Evolutionary conservation across 2,113 vertebrate species (phyloP).

Genomic region (Mastomys coucha): DNA sequence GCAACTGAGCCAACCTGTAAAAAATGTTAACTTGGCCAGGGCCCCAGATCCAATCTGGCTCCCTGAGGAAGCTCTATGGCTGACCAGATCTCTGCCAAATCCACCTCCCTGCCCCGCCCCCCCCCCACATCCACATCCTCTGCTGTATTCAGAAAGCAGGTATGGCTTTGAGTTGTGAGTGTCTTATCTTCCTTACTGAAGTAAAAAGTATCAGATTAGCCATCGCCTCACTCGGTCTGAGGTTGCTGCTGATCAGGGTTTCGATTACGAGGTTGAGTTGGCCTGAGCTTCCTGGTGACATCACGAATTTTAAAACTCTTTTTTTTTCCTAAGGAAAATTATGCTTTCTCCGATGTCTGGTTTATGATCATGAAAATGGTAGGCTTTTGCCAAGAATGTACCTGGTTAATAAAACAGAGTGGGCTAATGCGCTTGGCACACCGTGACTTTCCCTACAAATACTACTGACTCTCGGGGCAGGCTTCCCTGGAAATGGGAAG

Average conservation of each 20-base stretch:
- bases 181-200: conserved; percentile 70
- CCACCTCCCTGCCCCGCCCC: background rate
- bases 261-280: conserved; percentile 72
- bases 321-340: conserved; percentile 54
- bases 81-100: conserved; percentile 65
- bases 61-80: conserved; percentile 76
- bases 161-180: conserved; percentile 51
- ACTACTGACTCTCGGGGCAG: background rate
- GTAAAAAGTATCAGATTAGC: conserved; percentile 69
- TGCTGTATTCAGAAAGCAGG: background rate
- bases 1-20: conserved; percentile 81
- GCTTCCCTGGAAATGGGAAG: background rate
- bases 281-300: conserved; percentile 50
- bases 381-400: conserved; percentile 61
- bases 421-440: conserved; percentile 8
- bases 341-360: conserved; percentile 66
- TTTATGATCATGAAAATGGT: conserved; percentile 69
- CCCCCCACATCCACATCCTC: conserved; percentile 57
- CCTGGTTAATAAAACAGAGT: conserved; percentile 68
- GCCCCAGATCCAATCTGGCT: conserved; percentile 79
- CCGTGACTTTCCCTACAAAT: background rate
- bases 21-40: conserved; percentile 80
- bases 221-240: conserved; percentile 58
- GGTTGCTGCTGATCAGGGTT: conserved; percentile 66
- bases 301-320: conserved; percentile 71